phyloP scores from a whole-genome alignment of 2,797 vertebrate genomes.

The Dendrocincla fuliginosa region DNA sequence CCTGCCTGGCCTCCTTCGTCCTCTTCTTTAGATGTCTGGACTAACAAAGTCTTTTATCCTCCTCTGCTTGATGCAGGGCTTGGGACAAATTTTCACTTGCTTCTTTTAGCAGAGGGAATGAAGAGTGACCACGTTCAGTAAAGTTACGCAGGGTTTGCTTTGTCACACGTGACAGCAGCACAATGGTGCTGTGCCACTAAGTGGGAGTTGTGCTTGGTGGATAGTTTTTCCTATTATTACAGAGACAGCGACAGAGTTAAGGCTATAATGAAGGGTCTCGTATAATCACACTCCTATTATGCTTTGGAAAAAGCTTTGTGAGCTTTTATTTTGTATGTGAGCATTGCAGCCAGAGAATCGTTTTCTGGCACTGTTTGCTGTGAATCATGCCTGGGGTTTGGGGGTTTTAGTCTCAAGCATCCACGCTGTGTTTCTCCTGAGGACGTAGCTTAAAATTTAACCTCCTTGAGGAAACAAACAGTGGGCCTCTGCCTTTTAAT shows the following conservation, averaged over 20 bases:
- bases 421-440: neutral
- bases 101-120: neutral
- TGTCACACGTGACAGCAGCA: neutral
- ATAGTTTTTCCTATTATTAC: neutral
- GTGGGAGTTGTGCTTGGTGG: constrained; percentile 17
- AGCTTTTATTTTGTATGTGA: neutral
- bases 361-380: neutral
- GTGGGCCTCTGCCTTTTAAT: neutral
- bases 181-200: neutral
- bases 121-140: neutral
- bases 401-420: neutral
- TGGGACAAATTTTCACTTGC: neutral
- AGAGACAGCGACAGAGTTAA: neutral
- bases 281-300: neutral
- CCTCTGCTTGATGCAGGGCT: neutral
- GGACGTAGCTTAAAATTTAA: neutral
- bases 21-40: neutral
- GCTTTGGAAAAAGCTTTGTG: constrained; percentile 16
- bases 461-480: neutral
- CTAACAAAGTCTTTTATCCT: neutral
- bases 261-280: constrained; percentile 10
- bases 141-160: neutral
- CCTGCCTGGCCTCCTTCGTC: neutral
- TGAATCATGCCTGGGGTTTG: neutral
- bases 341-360: neutral